Conservation (phyloP, 2,797 vertebrate genomes). For the Gymnothorax javanicus region DNA sequence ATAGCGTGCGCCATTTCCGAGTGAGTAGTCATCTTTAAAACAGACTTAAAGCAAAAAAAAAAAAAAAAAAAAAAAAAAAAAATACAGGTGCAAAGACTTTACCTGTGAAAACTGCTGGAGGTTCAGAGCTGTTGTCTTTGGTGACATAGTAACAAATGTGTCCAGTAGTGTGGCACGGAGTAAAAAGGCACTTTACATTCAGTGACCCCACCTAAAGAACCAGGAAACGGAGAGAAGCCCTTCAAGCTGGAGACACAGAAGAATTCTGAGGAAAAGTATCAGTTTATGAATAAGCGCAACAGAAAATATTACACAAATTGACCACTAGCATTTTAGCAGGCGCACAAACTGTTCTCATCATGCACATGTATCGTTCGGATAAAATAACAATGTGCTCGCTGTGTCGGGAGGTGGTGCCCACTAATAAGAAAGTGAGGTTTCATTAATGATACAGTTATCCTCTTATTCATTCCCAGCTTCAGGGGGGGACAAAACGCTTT, state of each 20-base stretch:
- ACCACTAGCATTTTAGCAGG: background rate
- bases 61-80: background rate
- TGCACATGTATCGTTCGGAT: background rate
- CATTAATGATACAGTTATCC: background rate
- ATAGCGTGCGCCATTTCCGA: background rate
- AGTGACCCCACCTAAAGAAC: conserved; percentile 86
- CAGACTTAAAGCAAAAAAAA: background rate
- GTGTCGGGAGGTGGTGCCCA: background rate
- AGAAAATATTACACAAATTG: background rate
- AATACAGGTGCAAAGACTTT: conserved; percentile 36
- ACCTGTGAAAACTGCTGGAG: conserved; percentile 95
- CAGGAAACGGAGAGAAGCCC: background rate
- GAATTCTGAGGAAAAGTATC: background rate
- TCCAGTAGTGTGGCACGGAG: conserved; percentile 95
- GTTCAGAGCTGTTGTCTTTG: conserved; percentile 82
- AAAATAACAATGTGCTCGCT: background rate
- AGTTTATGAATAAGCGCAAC: background rate
- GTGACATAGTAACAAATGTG: conserved; percentile 97
- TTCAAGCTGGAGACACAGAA: background rate
- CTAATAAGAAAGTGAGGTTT: background rate
- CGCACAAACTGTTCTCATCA: background rate
- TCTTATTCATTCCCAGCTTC: background rate
- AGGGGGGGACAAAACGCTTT: no score
- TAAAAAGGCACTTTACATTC: conserved; percentile 88
- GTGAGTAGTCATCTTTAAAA: background rate